Conservation (phyloP, 2,113 vertebrate genomes). For the Amblyornis subalaris region DNA sequence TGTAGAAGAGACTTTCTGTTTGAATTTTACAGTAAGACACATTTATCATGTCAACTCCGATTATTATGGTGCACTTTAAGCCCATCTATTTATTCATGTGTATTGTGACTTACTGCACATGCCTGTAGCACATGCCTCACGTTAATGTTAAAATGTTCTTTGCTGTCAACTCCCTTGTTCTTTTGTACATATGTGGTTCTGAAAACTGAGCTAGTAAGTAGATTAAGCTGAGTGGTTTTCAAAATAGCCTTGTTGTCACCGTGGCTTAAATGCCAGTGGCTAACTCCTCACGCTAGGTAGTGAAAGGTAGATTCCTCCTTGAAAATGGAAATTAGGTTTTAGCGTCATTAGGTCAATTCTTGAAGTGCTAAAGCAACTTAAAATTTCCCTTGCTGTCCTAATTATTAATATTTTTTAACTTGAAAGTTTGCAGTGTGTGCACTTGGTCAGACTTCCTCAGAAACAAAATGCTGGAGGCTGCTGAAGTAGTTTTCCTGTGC, state of each 20-base stretch:
- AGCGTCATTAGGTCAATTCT: background rate
- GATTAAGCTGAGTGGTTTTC: background rate
- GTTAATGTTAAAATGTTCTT: background rate
- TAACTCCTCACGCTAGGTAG: background rate
- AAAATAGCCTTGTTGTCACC: background rate
- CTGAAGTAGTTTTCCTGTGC: background rate
- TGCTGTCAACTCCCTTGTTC: background rate
- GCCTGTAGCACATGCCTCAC: background rate
- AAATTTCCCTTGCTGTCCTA: background rate
- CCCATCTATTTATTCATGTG: background rate
- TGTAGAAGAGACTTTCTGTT: constrained; percentile 90
- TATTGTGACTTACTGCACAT: background rate
- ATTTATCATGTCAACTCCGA: background rate
- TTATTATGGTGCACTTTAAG: background rate
- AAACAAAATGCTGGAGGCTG: background rate
- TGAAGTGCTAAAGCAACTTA: background rate
- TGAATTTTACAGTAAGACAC: constrained; percentile 89
- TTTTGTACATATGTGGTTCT: background rate
- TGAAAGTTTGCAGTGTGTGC: background rate
- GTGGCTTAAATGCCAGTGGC: background rate
- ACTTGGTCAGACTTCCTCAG: background rate
- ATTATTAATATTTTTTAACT: background rate
- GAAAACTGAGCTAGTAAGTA: background rate
- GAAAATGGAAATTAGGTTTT: background rate
- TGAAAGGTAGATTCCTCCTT: background rate